These are phyloP conservation scores for Ochotona princeps DNA, from an alignment of 2,113 vertebrate species.

Conservation along the genomic window DNA sequence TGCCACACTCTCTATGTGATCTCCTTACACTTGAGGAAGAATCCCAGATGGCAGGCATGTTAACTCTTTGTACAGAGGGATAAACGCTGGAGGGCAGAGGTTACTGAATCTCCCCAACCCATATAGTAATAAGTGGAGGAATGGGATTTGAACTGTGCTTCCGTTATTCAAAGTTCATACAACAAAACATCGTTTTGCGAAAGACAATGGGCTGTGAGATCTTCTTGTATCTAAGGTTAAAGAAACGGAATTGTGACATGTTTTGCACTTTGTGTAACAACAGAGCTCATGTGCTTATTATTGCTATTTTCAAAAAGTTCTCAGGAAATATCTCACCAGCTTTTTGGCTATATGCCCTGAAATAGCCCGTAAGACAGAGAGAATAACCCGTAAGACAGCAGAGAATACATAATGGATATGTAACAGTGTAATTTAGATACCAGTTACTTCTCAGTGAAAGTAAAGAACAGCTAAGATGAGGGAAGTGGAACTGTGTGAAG, in stretches of 20 bases:
- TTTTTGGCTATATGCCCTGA: not conserved
- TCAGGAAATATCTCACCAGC: not conserved
- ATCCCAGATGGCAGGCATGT: not conserved
- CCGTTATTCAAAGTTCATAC: not conserved
- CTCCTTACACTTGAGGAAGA: not conserved
- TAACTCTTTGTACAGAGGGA: not conserved
- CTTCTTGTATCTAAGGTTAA: not conserved
- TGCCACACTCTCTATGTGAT: not conserved
- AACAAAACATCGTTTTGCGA: conserved; percentile 6
- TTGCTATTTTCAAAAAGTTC: not conserved
- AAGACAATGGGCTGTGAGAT: not conserved
- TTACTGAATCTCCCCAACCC: not conserved
- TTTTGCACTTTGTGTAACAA: not conserved
- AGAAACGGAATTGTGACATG: not conserved
- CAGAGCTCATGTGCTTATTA: not conserved
- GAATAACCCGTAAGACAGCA: not conserved
- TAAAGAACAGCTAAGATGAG: not conserved
- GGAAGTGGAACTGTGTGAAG: not conserved
- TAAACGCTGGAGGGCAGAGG: not conserved
- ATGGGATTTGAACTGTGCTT: not conserved
- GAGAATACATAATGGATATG: not conserved
- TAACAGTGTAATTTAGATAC: not conserved
- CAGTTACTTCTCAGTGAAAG: not conserved
- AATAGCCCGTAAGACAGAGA: not conserved
- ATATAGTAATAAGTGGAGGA: not conserved